A percentile compares a stretch with the other conserved stretches of the same genome.
phyloP scores from a whole-genome alignment of 2,797 vertebrate genomes.

The Oreonectes daqikongensis region DNA sequence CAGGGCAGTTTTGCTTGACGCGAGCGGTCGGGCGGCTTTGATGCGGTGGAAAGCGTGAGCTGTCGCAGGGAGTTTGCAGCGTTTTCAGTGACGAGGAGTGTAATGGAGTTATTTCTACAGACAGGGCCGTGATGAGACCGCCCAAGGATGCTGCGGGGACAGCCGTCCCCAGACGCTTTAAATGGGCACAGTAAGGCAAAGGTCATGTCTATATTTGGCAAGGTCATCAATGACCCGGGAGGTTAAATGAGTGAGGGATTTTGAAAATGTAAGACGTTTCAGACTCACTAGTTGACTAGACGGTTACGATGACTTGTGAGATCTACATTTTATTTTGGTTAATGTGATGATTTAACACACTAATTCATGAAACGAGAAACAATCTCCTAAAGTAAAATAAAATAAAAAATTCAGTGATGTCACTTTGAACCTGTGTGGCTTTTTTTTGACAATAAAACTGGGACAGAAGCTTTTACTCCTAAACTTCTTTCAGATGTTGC shows the following conservation, averaged over 20 bases:
- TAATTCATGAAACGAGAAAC: no score
- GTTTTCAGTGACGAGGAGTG: conserved; percentile 35
- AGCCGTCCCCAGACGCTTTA: conserved; percentile 37
- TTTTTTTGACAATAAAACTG: background rate
- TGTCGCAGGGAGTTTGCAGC: conserved; percentile 47
- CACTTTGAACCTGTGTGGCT: no score
- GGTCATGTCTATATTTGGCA: conserved; percentile 60
- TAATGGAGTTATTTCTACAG: conserved; percentile 48
- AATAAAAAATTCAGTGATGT: no score
- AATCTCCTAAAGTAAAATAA: no score
- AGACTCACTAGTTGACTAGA: no score
- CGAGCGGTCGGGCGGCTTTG: conserved; percentile 43
- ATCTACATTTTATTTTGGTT: no score
- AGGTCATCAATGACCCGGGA: conserved; percentile 68
- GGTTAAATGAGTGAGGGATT: conserved; percentile 62
- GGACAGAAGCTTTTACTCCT: background rate
- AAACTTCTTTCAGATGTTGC: background rate
- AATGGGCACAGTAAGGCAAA: conserved; percentile 36
- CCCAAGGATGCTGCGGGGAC: conserved; percentile 29
- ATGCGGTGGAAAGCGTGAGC: conserved; percentile 43
- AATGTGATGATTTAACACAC: no score
- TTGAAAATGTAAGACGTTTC: no score
- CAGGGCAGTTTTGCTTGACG: conserved; percentile 38
- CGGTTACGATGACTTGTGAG: no score
- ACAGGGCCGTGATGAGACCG: conserved; percentile 44